phyloP scores from a whole-genome alignment of 2,113 vertebrate species.

The Siphamia tubifer region DNA sequence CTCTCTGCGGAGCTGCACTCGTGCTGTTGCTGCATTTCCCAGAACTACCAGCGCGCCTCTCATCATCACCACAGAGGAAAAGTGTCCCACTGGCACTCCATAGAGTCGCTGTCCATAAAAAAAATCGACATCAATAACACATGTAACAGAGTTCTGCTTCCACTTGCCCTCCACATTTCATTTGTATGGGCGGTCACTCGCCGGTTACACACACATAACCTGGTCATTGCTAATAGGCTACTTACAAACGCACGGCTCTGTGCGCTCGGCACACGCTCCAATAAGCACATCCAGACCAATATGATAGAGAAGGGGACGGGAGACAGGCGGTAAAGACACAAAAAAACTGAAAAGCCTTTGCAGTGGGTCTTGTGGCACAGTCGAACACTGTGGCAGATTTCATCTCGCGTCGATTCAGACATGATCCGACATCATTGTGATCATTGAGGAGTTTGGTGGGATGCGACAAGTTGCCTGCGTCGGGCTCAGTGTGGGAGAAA shows the following conservation, averaged over 20 bases:
- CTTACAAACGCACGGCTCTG: constrained; percentile 36
- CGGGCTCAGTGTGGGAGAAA: constrained; percentile 51
- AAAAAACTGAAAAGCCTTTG: constrained; percentile 13
- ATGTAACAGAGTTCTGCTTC: too few species aligned
- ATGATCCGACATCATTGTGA: constrained; percentile 31
- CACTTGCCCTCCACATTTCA: too few species aligned
- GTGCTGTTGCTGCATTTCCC: constrained; percentile 65
- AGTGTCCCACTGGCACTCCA: constrained; percentile 48
- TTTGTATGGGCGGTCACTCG: too few species aligned
- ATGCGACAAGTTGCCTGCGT: constrained; percentile 78
- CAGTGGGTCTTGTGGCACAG: constrained; percentile 7
- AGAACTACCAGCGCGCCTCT: constrained; percentile 49
- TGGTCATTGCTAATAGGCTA: constrained; percentile 42
- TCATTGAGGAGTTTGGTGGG: constrained; percentile 56
- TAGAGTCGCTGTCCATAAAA: constrained; percentile 23
- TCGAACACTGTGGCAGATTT: constrained; percentile 2
- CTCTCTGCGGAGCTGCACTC: constrained; percentile 63
- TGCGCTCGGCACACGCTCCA: constrained; percentile 63
- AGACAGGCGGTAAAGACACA: not conserved
- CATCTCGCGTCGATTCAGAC: constrained; percentile 9
- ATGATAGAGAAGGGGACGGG: not conserved
- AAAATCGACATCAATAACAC: constrained; percentile 29
- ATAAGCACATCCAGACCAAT: constrained; percentile 62
- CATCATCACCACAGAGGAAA: constrained; percentile 51
- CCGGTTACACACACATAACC: too few species aligned